These are phyloP conservation scores for Lutra lutra DNA, from an alignment of 2,797 vertebrate genomes.

Conservation along the genomic window DNA sequence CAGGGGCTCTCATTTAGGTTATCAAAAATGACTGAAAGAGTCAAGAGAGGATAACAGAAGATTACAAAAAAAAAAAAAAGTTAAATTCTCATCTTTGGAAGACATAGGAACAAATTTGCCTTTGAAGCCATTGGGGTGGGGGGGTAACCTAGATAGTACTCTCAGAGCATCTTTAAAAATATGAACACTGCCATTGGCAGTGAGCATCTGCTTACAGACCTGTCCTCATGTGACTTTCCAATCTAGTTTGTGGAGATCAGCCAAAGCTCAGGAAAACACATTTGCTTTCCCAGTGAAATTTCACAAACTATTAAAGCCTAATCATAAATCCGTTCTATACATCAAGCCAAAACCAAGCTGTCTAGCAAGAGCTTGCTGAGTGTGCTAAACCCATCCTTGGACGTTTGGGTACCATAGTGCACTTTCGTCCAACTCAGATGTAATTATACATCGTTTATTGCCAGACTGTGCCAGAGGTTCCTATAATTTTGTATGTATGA, in stretches of 20 bases:
- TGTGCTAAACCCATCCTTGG: neutral
- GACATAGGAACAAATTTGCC: neutral
- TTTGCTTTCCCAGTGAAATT: constrained; percentile 13
- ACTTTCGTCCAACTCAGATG: neutral
- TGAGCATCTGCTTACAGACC: neutral
- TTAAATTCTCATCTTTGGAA: neutral
- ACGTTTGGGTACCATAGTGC: neutral
- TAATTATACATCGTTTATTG: neutral
- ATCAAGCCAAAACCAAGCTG: neutral
- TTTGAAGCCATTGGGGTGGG: neutral
- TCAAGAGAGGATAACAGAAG: neutral
- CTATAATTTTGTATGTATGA: neutral
- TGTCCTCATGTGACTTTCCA: neutral
- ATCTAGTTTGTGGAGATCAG: neutral
- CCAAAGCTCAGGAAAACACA: neutral
- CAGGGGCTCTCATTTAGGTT: neutral
- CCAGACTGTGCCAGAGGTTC: neutral
- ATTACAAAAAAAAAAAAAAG: neutral
- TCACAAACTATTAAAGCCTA: constrained; percentile 25
- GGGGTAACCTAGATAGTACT: neutral
- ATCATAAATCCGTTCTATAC: neutral
- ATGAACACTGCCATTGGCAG: neutral
- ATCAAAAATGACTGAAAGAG: constrained; percentile 26
- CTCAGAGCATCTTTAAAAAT: neutral
- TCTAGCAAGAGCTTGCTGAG: neutral